Evolutionary conservation across 1,140 invertebrate genomes (phyloP).

Genomic region (Drepana arcuata): DNA sequence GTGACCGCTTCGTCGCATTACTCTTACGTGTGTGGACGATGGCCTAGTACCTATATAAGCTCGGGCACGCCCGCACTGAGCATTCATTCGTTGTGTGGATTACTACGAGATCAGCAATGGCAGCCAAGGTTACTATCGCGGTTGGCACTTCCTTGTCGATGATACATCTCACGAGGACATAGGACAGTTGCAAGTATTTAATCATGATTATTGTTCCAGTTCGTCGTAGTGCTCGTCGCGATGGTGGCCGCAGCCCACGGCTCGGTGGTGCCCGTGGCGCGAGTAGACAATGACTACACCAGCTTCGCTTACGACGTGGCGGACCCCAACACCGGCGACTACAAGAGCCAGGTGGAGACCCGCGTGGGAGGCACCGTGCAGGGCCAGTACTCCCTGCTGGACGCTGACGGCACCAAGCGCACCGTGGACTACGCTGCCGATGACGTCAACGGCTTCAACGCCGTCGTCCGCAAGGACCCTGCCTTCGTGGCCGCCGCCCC

Average conservation of each 20-base stretch:
- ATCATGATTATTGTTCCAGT: conserved; percentile 30
- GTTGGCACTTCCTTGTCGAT: neutral
- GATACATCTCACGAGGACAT: conserved; percentile 1
- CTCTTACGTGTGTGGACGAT: conserved; percentile 5
- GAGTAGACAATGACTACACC: conserved; percentile 37
- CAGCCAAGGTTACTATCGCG: neutral
- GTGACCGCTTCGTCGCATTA: conserved; percentile 19
- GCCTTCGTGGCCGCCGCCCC: conserved; percentile 21
- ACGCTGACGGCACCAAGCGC: conserved; percentile 64
- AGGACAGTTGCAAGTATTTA: too few relatives aligned
- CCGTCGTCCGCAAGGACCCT: conserved; percentile 57
- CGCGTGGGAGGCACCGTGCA: conserved; percentile 71
- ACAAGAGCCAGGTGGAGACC: conserved; percentile 64
- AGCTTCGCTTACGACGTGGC: conserved; percentile 63
- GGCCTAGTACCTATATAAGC: conserved; percentile 22
- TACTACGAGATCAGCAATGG: neutral
- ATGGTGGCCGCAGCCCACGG: conserved; percentile 24
- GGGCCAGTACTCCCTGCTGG: conserved; percentile 66
- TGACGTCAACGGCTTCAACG: conserved; percentile 66
- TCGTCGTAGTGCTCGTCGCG: conserved; percentile 33
- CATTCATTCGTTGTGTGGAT: conserved; percentile 28
- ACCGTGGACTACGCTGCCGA: conserved; percentile 67
- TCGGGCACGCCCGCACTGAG: conserved; percentile 1
- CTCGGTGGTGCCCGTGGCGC: conserved; percentile 21
- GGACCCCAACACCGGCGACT: conserved; percentile 69